A percentile compares a stretch with the other conserved stretches of the same genome.
These are phyloP conservation scores for Hystrix cristata DNA, from an alignment of 2,113 vertebrate species.

Conservation along the genomic window DNA sequence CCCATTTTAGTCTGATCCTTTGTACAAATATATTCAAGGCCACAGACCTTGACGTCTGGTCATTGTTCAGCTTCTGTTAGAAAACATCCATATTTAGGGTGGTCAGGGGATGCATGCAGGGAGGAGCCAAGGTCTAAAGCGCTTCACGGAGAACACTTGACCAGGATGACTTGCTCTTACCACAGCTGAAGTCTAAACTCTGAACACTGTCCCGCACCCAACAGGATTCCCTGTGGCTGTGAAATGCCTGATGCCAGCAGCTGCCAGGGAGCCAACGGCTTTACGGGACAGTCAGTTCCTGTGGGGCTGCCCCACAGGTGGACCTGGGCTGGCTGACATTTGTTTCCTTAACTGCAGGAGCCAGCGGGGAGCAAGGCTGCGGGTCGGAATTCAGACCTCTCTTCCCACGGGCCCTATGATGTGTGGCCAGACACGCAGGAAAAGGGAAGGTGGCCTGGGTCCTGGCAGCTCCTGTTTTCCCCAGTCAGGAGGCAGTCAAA, in stretches of 20 bases:
- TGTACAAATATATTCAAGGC: conserved; percentile 14
- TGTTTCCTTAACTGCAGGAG: neutral
- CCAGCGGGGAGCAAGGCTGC: neutral
- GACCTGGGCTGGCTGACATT: neutral
- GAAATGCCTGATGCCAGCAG: neutral
- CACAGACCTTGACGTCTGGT: neutral
- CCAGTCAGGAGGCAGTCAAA: neutral
- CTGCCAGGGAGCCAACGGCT: neutral
- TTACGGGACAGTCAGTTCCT: conserved; percentile 1
- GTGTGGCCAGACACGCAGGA: neutral
- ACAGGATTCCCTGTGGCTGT: neutral
- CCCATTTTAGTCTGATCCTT: conserved; percentile 56
- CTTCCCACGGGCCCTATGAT: neutral
- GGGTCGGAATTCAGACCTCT: neutral
- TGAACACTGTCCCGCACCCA: neutral
- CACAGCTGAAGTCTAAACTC: conserved; percentile 23
- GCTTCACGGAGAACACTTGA: conserved; percentile 15
- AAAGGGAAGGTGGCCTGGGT: neutral
- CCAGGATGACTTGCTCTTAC: neutral
- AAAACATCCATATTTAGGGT: conserved; percentile 49
- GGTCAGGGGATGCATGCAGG: conserved; percentile 28
- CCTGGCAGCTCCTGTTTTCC: neutral
- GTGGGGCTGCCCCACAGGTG: neutral
- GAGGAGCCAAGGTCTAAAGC: conserved; percentile 48
- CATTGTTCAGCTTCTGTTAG: neutral